phyloP scores from a whole-genome alignment of 2,797 vertebrate species.

The Eulemur rubriventer region DNA sequence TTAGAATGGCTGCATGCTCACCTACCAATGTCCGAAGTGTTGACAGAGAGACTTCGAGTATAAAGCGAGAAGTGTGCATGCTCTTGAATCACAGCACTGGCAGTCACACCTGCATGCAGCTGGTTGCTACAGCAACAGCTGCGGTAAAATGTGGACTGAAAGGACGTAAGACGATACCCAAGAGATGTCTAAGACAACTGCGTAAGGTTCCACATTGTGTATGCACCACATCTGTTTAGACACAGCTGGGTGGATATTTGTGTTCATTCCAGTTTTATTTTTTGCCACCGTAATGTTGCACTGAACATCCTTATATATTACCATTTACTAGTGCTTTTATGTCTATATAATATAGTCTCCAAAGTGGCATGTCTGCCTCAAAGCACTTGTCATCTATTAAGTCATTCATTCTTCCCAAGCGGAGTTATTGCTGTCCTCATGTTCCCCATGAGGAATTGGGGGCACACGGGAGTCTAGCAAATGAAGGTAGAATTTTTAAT shows the following conservation, averaged over 20 bases:
- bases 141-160: background rate
- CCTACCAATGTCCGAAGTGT: background rate
- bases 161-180: background rate
- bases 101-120: background rate
- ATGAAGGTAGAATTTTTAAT: background rate
- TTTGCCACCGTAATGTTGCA: background rate
- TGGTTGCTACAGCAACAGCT: slow-evolving; percentile 62
- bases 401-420: background rate
- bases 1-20: background rate
- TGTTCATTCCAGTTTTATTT: background rate
- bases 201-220: background rate
- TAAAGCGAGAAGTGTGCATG: background rate
- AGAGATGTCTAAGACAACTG: slow-evolving; percentile 42
- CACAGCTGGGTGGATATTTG: background rate
- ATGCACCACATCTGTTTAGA: background rate
- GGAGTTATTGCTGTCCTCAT: background rate
- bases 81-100: background rate
- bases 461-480: background rate
- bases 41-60: background rate
- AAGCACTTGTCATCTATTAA: background rate
- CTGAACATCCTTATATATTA: background rate
- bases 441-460: background rate
- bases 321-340: background rate
- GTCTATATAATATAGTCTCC: background rate
- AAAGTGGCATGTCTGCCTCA: background rate